A percentile compares a stretch with the other conserved stretches of the same genome.
Evolutionary conservation across 2,797 vertebrate species (phyloP).

Genomic region (Pangasius sanitwongsei): DNA sequence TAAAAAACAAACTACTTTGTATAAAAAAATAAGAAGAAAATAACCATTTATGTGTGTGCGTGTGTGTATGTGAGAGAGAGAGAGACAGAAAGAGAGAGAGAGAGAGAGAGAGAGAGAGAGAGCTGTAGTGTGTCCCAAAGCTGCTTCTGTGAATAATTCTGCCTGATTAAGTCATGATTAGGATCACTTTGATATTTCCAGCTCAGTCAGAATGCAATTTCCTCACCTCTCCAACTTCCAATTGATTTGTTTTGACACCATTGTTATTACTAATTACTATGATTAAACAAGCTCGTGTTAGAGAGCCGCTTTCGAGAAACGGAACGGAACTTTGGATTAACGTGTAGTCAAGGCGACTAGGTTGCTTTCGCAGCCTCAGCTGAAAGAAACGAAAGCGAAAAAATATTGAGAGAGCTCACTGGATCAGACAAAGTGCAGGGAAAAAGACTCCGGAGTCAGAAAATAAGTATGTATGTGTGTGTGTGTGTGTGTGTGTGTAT

Average conservation of each 20-base stretch:
- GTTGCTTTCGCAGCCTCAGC: not conserved
- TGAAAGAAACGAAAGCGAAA: not conserved
- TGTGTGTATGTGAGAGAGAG: not conserved
- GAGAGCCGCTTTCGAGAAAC: conserved; percentile 58
- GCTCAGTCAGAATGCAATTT: conserved; percentile 48
- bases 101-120: not conserved
- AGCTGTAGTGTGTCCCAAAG: not conserved
- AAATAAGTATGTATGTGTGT: not conserved
- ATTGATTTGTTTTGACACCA: conserved; percentile 63
- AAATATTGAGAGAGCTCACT: not conserved
- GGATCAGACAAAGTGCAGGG: not conserved
- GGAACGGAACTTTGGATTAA: conserved; percentile 60
- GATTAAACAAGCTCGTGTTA: conserved; percentile 67
- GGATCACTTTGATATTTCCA: conserved; percentile 44
- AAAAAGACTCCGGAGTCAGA: not conserved
- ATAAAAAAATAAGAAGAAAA: no score
- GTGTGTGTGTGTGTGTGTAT: no score
- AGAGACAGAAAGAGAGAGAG: not conserved
- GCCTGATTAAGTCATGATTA: conserved; percentile 54
- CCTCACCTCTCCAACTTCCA: conserved; percentile 46
- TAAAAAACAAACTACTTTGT: no score
- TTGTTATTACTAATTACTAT: conserved; percentile 70
- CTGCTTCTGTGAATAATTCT: conserved; percentile 43
- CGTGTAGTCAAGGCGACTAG: conserved; percentile 22
- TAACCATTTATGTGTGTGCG: not conserved